Percentiles rank a stretch among this genome's conserved stretches.
phyloP scores from a whole-genome alignment of 2,113 vertebrate genomes.

The Myrmecobius fasciatus region DNA sequence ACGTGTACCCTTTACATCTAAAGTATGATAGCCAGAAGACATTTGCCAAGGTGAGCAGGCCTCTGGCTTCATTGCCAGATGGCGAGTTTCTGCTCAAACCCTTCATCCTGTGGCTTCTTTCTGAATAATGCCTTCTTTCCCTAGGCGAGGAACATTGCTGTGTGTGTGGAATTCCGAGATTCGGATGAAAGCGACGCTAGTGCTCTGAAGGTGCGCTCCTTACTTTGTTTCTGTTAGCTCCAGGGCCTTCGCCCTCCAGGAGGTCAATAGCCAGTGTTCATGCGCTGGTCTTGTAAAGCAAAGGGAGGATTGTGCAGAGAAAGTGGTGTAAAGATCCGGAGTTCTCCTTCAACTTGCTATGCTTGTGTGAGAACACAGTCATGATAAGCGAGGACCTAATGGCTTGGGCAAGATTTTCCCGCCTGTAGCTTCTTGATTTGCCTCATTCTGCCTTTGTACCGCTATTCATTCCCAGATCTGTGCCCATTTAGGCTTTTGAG shows the following conservation, averaged over 20 bases:
- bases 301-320: slow-evolving; percentile 11
- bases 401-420: background rate
- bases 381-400: slow-evolving; percentile 8
- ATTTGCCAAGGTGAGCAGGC: slow-evolving; percentile 93
- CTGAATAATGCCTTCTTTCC: slow-evolving; percentile 38
- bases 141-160: slow-evolving; percentile 96
- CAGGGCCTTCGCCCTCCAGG: slow-evolving; percentile 8
- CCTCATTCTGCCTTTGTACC: slow-evolving; percentile 16
- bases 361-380: background rate
- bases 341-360: background rate
- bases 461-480: background rate
- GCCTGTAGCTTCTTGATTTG: slow-evolving; percentile 14
- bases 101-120: slow-evolving; percentile 43
- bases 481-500: slow-evolving; percentile 52
- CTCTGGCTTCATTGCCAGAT: slow-evolving; percentile 10
- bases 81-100: slow-evolving; percentile 1
- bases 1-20: slow-evolving; percentile 94
- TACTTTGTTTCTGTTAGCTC: background rate
- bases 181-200: slow-evolving; percentile 91
- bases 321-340: background rate
- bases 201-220: slow-evolving; percentile 88
- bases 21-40: slow-evolving; percentile 98
- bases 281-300: slow-evolving; percentile 39
- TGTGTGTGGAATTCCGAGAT: slow-evolving; percentile 94
- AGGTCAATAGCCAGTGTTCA: background rate